phyloP scores from a whole-genome alignment of 2,113 vertebrate species.

The Heterocephalus glaber region DNA sequence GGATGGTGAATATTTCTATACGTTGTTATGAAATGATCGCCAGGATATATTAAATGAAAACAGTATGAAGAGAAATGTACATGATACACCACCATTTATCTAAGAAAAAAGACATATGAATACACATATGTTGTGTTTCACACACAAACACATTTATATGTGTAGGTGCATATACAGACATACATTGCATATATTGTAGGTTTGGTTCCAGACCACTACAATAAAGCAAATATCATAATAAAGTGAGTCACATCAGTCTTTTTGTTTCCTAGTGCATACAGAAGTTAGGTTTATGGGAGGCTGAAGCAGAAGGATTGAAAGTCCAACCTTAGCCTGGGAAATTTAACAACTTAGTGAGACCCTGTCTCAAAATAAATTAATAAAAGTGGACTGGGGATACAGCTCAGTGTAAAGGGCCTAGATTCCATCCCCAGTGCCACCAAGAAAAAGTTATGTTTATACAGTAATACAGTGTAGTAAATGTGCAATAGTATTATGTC shows the following conservation, averaged over 20 bases:
- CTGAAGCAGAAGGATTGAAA: background rate
- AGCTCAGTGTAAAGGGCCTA: background rate
- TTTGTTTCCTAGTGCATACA: background rate
- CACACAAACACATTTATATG: background rate
- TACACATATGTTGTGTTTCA: background rate
- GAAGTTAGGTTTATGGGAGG: background rate
- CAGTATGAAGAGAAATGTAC: background rate
- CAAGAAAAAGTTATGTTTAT: background rate
- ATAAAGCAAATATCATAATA: background rate
- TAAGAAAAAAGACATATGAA: background rate
- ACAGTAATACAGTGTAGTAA: background rate
- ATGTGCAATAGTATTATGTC: background rate
- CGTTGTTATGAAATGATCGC: background rate
- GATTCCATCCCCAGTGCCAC: background rate
- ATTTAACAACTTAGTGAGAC: background rate
- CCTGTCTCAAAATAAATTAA: background rate
- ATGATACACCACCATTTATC: background rate
- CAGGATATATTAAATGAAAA: conserved; percentile 7
- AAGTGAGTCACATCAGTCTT: background rate
- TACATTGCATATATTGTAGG: background rate
- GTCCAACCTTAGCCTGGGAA: background rate
- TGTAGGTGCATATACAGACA: background rate
- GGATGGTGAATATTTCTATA: background rate
- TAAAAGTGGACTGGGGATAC: background rate
- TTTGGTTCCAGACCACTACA: background rate